phyloP scores from a whole-genome alignment of 2,113 vertebrate species.

The Neolamprologus fasciatus region DNA sequence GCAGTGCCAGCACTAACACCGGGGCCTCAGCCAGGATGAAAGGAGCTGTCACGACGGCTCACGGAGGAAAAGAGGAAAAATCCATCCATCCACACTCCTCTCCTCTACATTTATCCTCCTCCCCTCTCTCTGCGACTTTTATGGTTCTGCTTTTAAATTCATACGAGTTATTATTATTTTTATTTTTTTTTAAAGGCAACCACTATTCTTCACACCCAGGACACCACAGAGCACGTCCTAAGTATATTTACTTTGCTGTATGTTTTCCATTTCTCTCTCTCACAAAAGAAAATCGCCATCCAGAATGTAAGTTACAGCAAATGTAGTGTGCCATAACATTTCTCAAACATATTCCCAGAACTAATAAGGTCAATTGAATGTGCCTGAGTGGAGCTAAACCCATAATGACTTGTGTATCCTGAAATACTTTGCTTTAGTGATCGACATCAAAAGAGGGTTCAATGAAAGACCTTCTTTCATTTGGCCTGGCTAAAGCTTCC shows the following conservation, averaged over 20 bases:
- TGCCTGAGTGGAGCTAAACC: slow-evolving; percentile 41
- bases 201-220: slow-evolving; percentile 12
- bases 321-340: neutral
- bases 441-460: slow-evolving; percentile 61
- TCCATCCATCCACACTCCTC: slow-evolving; percentile 57
- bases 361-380: slow-evolving; percentile 48
- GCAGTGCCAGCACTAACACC: slow-evolving; percentile 68
- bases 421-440: slow-evolving; percentile 65
- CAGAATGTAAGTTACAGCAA: neutral
- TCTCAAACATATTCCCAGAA: slow-evolving; percentile 28
- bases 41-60: slow-evolving; percentile 71
- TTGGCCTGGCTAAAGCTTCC: slow-evolving; percentile 52
- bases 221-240: neutral
- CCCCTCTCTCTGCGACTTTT: slow-evolving; percentile 1
- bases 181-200: neutral
- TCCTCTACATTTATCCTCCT: slow-evolving; percentile 44
- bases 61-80: slow-evolving; percentile 63
- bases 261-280: neutral
- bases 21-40: slow-evolving; percentile 68
- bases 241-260: neutral
- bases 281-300: neutral
- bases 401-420: slow-evolving; percentile 59
- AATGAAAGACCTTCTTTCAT: slow-evolving; percentile 75
- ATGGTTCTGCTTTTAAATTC: slow-evolving; percentile 26
- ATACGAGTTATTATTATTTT: neutral